These are phyloP conservation scores for Neoascia interrupta DNA, from an alignment of 2,888 invertebrate species.

Conservation along the genomic window DNA sequence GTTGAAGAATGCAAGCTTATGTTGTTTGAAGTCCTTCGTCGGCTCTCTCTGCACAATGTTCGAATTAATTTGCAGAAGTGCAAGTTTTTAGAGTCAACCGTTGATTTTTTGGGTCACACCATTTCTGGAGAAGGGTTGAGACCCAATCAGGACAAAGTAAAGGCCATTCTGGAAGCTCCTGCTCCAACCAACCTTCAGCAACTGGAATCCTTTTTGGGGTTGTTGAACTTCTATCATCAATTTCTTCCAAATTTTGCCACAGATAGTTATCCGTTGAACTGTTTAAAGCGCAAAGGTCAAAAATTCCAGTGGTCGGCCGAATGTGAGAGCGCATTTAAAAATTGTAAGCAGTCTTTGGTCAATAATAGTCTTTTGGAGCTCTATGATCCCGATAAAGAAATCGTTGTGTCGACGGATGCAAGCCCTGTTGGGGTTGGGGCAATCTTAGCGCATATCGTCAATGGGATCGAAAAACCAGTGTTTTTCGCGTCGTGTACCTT, in stretches of 20 bases:
- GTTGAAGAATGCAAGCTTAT: neutral
- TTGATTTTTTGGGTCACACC: slow-evolving; percentile 44
- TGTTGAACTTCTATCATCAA: slow-evolving; percentile 36
- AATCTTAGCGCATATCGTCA: slow-evolving; percentile 11
- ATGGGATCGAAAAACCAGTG: slow-evolving; percentile 38
- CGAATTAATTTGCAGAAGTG: slow-evolving; percentile 5
- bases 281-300: too few species aligned
- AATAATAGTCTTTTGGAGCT: slow-evolving; percentile 17
- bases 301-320: slow-evolving; percentile 46
- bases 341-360: slow-evolving; percentile 22
- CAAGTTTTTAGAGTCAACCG: neutral
- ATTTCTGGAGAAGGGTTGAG: slow-evolving; percentile 28
- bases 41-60: too few species aligned
- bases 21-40: slow-evolving; percentile 4
- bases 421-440: slow-evolving; percentile 34
- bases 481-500: too few species aligned
- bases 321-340: slow-evolving; percentile 38
- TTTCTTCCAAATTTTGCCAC: slow-evolving; percentile 41
- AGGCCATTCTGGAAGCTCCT: too few species aligned
- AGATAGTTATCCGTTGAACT: too few species aligned
- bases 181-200: neutral
- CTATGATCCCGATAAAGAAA: slow-evolving; percentile 34
- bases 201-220: slow-evolving; percentile 24
- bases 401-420: slow-evolving; percentile 21
- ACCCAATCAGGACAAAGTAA: slow-evolving; percentile 46